Evolutionary conservation across 2,888 invertebrate genomes (phyloP).

Genomic region (Mayetiola destructor): DNA sequence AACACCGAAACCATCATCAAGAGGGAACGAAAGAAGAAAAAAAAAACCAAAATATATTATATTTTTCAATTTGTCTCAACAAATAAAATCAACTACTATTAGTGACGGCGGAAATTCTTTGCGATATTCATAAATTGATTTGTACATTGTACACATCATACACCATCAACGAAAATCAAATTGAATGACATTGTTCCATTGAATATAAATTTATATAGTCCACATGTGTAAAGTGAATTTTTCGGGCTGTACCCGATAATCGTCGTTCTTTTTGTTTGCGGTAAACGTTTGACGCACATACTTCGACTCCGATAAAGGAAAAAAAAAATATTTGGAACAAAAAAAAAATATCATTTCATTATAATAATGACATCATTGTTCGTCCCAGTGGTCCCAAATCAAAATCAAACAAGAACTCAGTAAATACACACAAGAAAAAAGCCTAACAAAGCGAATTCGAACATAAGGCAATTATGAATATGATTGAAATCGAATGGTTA

Average conservation of each 20-base stretch:
- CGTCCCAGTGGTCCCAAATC: background rate
- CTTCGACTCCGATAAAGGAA: too few species aligned
- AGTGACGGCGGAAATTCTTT: background rate
- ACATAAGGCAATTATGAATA: conserved; percentile 8
- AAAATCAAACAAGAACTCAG: too few species aligned
- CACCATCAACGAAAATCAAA: too few species aligned
- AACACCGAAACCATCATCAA: too few species aligned
- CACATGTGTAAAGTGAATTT: background rate
- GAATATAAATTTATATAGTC: background rate
- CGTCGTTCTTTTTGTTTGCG: background rate
- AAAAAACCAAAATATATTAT: too few species aligned
- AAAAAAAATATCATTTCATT: too few species aligned
- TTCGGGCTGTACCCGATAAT: background rate
- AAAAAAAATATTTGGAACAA: too few species aligned
- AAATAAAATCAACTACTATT: background rate
- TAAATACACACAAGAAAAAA: too few species aligned
- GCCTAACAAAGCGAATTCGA: background rate
- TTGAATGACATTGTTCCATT: too few species aligned
- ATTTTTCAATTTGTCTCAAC: background rate
- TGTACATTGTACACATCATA: background rate
- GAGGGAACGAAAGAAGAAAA: background rate
- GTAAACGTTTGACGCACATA: background rate
- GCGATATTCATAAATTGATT: background rate
- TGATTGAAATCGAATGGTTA: too few species aligned
- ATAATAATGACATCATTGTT: conserved; percentile 8